A percentile compares a stretch with the other conserved stretches of the same genome.
Evolutionary conservation across 2,888 invertebrate genomes (phyloP).

Genomic region (Acanthosoma haemorrhoidale): DNA sequence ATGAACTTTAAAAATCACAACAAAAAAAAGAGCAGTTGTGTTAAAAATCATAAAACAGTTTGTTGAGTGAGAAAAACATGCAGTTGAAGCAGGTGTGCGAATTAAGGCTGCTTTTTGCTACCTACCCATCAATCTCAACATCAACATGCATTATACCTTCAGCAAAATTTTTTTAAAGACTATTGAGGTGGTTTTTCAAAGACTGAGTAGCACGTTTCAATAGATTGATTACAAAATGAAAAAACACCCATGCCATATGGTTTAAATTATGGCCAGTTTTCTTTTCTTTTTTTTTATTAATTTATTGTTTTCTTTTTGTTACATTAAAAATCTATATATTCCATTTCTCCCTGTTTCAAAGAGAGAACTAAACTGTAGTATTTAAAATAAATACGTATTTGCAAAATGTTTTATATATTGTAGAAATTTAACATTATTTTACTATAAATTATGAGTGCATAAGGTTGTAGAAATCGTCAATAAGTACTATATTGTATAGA

Average conservation of each 20-base stretch:
- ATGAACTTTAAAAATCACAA: constrained; percentile 51
- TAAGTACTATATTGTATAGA: constrained; percentile 13
- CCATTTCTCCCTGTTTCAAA: constrained; percentile 7
- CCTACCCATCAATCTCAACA: neutral
- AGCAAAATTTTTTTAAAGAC: neutral
- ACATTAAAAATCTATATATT: neutral
- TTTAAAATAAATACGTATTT: constrained; percentile 5
- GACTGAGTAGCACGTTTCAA: constrained; percentile 27
- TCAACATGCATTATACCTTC: neutral
- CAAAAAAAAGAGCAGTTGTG: neutral
- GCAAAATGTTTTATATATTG: constrained; percentile 2
- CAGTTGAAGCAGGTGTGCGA: constrained; percentile 5
- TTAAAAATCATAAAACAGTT: neutral
- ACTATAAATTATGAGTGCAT: neutral
- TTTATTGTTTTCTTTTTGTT: neutral
- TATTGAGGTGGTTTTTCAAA: constrained; percentile 25
- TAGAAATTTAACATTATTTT: constrained; percentile 24
- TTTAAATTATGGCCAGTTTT: neutral
- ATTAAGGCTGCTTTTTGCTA: constrained; percentile 16
- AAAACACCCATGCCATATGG: neutral
- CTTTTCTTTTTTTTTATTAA: neutral
- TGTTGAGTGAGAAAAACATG: constrained; percentile 16
- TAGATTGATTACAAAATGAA: neutral
- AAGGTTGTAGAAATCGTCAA: constrained; percentile 24
- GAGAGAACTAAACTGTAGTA: constrained; percentile 4